A percentile compares a stretch with the other conserved stretches of the same genome.
Evolutionary conservation across 1,140 invertebrate genomes (phyloP).

Genomic region (Formica exsecta): DNA sequence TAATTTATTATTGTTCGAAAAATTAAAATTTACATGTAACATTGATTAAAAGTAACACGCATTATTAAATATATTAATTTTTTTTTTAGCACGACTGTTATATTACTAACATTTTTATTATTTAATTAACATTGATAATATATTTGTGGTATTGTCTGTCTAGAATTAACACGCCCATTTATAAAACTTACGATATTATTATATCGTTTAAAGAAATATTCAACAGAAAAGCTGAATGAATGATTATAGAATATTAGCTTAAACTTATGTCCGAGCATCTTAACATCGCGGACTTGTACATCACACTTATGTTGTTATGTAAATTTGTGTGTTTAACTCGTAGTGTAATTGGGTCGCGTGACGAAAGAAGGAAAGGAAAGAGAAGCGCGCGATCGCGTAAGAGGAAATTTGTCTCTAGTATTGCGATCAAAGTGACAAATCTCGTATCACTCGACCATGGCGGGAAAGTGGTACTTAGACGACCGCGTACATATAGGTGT

Average conservation of each 20-base stretch:
- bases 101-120: not conserved
- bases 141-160: not conserved
- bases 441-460: not conserved
- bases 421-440: constrained; percentile 45
- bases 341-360: constrained; percentile 52
- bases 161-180: not conserved
- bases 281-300: constrained; percentile 15
- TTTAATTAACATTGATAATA: not conserved
- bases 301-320: constrained; percentile 21
- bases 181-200: not conserved
- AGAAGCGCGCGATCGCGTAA: constrained; percentile 33
- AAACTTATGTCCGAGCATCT: not conserved
- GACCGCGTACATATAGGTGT: not conserved
- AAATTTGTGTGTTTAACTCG: constrained; percentile 44
- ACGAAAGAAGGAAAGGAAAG: constrained; percentile 52
- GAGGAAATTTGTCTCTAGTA: constrained; percentile 6
- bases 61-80: constrained; percentile 1
- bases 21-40: not conserved
- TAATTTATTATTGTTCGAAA: not conserved
- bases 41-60: not conserved
- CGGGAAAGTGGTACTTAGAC: constrained; percentile 52
- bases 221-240: not conserved
- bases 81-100: not conserved
- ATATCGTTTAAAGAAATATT: not conserved
- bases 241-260: not conserved